Base-by-base conservation (phyloP, 2,888 invertebrate species). In the Aromia moschata region DNA sequence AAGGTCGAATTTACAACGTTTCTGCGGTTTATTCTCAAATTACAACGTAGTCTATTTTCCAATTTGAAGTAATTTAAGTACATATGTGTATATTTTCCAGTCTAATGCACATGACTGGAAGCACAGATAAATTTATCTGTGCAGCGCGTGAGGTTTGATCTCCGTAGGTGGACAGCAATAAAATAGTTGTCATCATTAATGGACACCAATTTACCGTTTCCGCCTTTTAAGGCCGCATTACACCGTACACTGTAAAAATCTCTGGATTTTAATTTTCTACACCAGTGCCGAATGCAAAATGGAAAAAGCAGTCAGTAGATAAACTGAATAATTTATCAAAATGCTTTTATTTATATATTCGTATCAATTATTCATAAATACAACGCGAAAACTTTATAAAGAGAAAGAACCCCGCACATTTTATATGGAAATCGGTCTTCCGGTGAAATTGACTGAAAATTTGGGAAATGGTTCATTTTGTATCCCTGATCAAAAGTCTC, bases 101-200 rank as follows among this genome's bases (percentile, higher is more conserved):
- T 36, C 30, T 49, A 25, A 38, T 14, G 25, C 25, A 49, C n/a
- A 5, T 33, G 37, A 25, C 37, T 49, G 49, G 33, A 47, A 47
- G 47, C 47, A 7, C 37, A 14, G 47, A 47, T 47, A 47, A 18
- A 18, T 25, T 10, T 33, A 33, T 20, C 49, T 18, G 20, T 18
- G 14, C 18, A 33, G 43, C 41, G 17, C 25, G 31, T 41, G 33
- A 47, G 33, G 47, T 49, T 31, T 14, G 12, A 16, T 43, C 41
- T 41, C 43, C 36, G 67, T 67, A 62, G 67, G 67, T 62, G 63
- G 61, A 60, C 59, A 56, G 37, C 52, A 60, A 54, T 67, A 62
- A 58, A 58, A 33, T 45, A 67, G 65, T 67, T 60, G 54, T 55
- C 31, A 44, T 46, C 56, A 59, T 60, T 36, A 60, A 58, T 59